Base-by-base conservation (phyloP, 2,888 invertebrate species). In the Leptinotarsa juncta region DNA sequence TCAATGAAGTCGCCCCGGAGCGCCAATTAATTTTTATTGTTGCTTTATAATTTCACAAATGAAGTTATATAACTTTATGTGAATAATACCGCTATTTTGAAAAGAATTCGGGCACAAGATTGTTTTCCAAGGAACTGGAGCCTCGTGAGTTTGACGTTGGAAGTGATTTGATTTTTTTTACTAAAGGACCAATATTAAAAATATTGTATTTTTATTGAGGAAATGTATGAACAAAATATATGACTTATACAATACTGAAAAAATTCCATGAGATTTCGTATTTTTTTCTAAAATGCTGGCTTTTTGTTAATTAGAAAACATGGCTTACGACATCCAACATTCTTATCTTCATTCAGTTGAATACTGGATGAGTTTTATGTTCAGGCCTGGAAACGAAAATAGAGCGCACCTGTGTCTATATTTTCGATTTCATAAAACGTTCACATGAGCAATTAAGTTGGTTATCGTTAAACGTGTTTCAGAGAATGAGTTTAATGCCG, bases 161-260 rank as follows among this genome's bases (percentile, higher is more conserved):
- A 60, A 86, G 91, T 18, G 91, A 94, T 88, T 85, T 94, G 65
- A 93, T n/a, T 93, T 81, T 93, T 91, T 84, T 88, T 92, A 72
- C 82, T 89, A 4, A 82, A 85, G 60, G 5, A 57, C 20, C 20
- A 20, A 57, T 57, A 16, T 15, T 3, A 14, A 14, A 10, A 3
- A 20, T 23, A 23, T 23, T 57, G 10, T 15, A 57, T 57, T 23
- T 20, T 53, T 53, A n/a, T 53, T 53, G 18, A 53, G n/a, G 3
- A 16, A 50, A 55, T 55, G 4, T n/a, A 18, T 18, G 16, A 7
- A n/a, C n/a, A 18, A 10, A 55, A 55, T n/a, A 55, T 55, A 10
- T n/a, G 12, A 18, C 1, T 51, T n/a, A 5, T 16, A 26, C 5
- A 26, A 32, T 32, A 32, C 32, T 32, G 32, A 32, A 7, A 32